Conservation (phyloP, 2,888 invertebrate species). For the Nomada flava region DNA sequence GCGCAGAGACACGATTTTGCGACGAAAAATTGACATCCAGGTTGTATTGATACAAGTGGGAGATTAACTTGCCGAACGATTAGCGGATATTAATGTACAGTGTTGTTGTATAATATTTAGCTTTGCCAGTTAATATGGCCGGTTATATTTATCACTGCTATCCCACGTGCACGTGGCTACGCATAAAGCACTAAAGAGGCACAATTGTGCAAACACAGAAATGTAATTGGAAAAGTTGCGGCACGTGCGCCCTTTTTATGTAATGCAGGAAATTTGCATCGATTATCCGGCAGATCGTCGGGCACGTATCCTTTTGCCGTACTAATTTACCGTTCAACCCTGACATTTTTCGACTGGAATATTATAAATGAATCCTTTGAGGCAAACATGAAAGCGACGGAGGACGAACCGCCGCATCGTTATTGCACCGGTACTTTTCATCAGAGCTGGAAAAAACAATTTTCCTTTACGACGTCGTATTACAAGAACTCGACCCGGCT, state of each 20-base stretch:
- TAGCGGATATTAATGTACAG: constrained; percentile 6
- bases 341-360: background rate
- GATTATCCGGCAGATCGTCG: constrained; percentile 34
- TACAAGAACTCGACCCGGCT: constrained; percentile 4
- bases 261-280: constrained; percentile 44
- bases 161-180: constrained; percentile 22
- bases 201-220: constrained; percentile 52
- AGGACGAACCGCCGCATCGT: background rate
- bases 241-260: constrained; percentile 53
- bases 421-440: background rate
- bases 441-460: background rate
- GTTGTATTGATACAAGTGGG: too few relatives aligned
- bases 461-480: background rate
- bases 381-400: background rate
- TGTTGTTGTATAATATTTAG: constrained; percentile 33
- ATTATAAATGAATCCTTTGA: constrained; percentile 7
- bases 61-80: background rate
- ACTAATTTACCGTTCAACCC: background rate
- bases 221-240: constrained; percentile 54
- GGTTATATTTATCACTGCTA: constrained; percentile 31
- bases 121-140: constrained; percentile 39
- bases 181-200: constrained; percentile 28
- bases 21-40: too few relatives aligned
- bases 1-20: too few relatives aligned
- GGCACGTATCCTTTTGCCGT: background rate